Evolutionary conservation across 2,113 vertebrate genomes (phyloP).

Genomic region (Dasyornis broadbenti): DNA sequence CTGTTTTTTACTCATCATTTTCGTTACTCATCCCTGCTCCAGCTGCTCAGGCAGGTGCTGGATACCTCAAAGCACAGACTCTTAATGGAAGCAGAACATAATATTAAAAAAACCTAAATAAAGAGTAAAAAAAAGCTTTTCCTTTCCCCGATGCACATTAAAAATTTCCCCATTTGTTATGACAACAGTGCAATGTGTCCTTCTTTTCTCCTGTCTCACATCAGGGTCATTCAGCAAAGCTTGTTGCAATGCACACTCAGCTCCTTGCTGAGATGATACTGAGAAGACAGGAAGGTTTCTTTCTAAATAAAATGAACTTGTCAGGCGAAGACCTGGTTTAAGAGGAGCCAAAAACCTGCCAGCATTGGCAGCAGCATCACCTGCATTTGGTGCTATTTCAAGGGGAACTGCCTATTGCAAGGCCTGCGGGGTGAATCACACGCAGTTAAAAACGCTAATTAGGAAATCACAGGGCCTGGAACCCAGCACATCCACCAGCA

Average conservation of each 20-base stretch:
- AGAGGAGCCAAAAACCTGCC: neutral
- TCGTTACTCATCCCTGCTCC: neutral
- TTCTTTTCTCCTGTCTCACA: neutral
- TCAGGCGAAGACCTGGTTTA: neutral
- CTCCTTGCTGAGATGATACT: neutral
- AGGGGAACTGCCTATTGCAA: neutral
- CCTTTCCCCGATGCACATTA: neutral
- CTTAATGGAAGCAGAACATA: neutral
- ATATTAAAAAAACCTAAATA: neutral
- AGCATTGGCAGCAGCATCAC: neutral
- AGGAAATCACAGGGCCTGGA: neutral
- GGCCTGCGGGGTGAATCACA: neutral
- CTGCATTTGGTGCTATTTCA: accelerated
- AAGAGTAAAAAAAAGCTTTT: neutral
- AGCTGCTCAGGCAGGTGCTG: neutral
- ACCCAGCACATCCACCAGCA: neutral
- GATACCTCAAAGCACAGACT: neutral
- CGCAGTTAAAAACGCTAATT: neutral
- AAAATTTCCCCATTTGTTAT: neutral
- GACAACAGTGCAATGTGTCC: neutral
- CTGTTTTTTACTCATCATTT: neutral
- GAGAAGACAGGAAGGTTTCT: neutral
- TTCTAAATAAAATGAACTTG: neutral
- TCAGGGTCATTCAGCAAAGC: neutral
- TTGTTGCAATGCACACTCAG: neutral